phyloP scores from a whole-genome alignment of 2,888 invertebrate species.

The Panopea generosa region DNA sequence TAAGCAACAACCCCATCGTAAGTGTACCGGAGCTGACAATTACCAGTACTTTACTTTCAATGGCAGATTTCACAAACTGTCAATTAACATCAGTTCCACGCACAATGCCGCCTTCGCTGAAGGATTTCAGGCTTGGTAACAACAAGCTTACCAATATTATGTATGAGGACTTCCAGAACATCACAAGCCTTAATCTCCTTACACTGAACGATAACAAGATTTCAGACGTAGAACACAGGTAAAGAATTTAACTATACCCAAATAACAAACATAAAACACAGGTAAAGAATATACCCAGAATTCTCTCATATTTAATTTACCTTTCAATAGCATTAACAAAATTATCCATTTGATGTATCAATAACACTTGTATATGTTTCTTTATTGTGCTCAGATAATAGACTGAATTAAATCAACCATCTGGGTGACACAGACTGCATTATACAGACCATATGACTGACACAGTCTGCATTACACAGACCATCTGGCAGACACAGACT shows the following conservation, averaged over 20 bases:
- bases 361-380: no score
- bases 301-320: no score
- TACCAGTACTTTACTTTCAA: conserved; percentile 88
- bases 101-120: conserved; percentile 90
- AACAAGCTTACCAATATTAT: conserved; percentile 89
- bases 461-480: no score
- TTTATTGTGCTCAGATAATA: no score
- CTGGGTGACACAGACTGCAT: no score
- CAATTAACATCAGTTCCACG: conserved; percentile 72
- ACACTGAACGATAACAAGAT: conserved; percentile 94
- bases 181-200: conserved; percentile 93
- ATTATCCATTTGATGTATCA: no score
- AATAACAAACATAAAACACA: conserved; percentile 90
- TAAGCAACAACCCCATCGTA: conserved; percentile 89
- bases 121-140: conserved; percentile 94
- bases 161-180: conserved; percentile 93
- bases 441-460: no score
- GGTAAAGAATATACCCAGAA: conserved; percentile 76
- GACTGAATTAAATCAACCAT: no score
- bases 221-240: conserved; percentile 90
- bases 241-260: conserved; percentile 90
- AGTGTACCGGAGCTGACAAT: conserved; percentile 83
- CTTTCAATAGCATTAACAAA: no score
- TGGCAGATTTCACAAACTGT: conserved; percentile 82
- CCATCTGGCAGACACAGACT: no score